Percentiles rank a stretch among this genome's conserved stretches.
These are phyloP conservation scores for Drosophila quinaria DNA, from an alignment of 2,888 invertebrate species.

Conservation along the genomic window DNA sequence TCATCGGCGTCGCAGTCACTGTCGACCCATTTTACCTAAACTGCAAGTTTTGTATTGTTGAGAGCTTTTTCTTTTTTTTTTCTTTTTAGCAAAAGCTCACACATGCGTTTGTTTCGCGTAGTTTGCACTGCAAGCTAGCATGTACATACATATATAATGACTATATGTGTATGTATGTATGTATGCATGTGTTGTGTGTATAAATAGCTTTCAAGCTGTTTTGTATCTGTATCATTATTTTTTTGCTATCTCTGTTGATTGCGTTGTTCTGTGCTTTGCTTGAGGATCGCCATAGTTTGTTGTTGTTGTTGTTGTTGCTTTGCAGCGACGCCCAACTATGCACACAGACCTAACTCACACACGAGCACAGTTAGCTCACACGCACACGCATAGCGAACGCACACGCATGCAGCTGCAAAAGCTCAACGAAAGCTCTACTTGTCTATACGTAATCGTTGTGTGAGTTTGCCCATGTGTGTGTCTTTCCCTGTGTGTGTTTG, in stretches of 20 bases:
- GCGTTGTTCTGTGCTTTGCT: conserved; percentile 26
- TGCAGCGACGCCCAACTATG: conserved; percentile 39
- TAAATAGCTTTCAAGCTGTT: conserved; percentile 41
- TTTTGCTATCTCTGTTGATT: conserved; percentile 40
- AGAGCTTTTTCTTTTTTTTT: conserved; percentile 26
- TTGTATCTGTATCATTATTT: conserved; percentile 30
- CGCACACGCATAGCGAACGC: conserved; percentile 40
- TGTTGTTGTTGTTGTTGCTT: conserved; percentile 12
- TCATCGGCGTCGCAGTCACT: conserved; percentile 8
- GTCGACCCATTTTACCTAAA: conserved; percentile 41
- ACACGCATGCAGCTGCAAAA: conserved; percentile 57
- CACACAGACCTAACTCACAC: conserved; percentile 34
- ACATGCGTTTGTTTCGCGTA: conserved; percentile 33
- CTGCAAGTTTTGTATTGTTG: conserved; percentile 31
- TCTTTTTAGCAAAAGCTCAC: conserved; percentile 33
- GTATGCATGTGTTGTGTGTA: conserved; percentile 13
- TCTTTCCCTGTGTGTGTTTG: conserved; percentile 23
- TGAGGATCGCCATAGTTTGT: conserved; percentile 48
- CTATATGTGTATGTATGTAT: conserved; percentile 1
- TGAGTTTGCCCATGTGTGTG: conserved; percentile 23
- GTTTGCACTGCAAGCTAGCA: conserved; percentile 40
- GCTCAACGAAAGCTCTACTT: conserved; percentile 64
- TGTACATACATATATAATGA: conserved; percentile 6
- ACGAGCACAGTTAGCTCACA: conserved; percentile 21
- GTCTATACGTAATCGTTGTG: conserved; percentile 20